Evolutionary conservation across 2,797 vertebrate species (phyloP).

Genomic region (Crenuchus spilurus): DNA sequence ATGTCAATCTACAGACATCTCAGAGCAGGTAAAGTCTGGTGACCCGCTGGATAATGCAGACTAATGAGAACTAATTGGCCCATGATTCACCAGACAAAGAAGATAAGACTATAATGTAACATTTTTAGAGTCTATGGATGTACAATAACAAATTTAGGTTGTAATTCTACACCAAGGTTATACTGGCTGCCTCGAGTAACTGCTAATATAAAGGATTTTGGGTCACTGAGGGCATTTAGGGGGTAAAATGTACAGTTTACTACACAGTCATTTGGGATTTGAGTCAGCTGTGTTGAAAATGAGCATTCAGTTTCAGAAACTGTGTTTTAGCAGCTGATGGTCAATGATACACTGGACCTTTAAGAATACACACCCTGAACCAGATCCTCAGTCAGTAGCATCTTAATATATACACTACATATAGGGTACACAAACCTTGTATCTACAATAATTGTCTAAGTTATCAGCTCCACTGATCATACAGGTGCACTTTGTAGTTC

Average conservation of each 20-base stretch:
- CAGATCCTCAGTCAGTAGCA: background rate
- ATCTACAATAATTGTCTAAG: too few relatives aligned
- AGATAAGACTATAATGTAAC: conserved; percentile 47
- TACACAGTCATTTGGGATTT: background rate
- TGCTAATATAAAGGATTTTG: conserved; percentile 6
- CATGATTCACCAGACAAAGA: conserved; percentile 44
- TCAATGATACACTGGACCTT: conserved; percentile 39
- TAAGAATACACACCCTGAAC: conserved; percentile 23
- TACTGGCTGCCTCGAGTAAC: background rate
- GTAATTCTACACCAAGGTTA: conserved; percentile 5
- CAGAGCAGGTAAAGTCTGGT: conserved; percentile 9
- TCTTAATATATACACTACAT: too few relatives aligned
- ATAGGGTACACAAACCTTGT: too few relatives aligned
- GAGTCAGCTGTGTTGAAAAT: conserved; percentile 4
- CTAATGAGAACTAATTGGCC: conserved; percentile 47
- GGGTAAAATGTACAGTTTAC: background rate
- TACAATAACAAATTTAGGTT: conserved; percentile 29
- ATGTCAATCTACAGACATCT: background rate
- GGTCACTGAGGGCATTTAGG: conserved; percentile 5
- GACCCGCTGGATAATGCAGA: background rate
- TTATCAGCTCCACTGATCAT: too few relatives aligned
- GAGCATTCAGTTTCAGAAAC: conserved; percentile 31
- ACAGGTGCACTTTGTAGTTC: too few relatives aligned
- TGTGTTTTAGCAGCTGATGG: conserved; percentile 50
- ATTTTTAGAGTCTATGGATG: conserved; percentile 22